Percentiles rank a stretch among this genome's conserved stretches.
These are phyloP conservation scores for Eurypyga helias DNA, from an alignment of 2,113 vertebrate genomes.

Conservation along the genomic window DNA sequence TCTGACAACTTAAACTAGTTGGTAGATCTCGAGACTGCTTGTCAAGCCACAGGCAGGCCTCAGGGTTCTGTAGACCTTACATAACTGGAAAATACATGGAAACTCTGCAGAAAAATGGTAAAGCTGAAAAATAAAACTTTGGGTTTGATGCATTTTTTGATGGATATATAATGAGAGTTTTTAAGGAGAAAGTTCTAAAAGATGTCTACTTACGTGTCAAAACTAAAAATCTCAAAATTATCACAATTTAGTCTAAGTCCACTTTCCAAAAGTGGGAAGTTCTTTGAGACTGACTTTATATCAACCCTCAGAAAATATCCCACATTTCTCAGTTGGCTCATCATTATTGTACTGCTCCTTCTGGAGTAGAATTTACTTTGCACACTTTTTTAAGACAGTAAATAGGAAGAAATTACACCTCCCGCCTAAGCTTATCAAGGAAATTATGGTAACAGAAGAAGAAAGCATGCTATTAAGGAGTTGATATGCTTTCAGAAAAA, in stretches of 20 bases:
- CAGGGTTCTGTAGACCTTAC: neutral
- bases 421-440: neutral
- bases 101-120: neutral
- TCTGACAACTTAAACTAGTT: neutral
- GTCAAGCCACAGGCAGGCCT: neutral
- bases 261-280: neutral
- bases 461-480: neutral
- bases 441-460: neutral
- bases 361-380: neutral
- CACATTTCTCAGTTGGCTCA: neutral
- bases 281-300: neutral
- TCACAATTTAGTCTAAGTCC: neutral
- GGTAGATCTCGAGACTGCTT: neutral
- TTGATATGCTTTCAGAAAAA: neutral
- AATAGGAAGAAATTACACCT: neutral
- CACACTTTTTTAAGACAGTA: neutral
- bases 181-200: neutral
- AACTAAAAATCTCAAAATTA: neutral
- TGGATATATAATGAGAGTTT: neutral
- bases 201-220: rapidly evolving
- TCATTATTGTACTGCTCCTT: neutral
- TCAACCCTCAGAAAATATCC: neutral
- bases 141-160: neutral
- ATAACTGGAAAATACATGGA: neutral
- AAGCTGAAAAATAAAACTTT: neutral